Evolutionary conservation across 2,113 vertebrate genomes (phyloP).

Genomic region (Sclerurus mexicanus): DNA sequence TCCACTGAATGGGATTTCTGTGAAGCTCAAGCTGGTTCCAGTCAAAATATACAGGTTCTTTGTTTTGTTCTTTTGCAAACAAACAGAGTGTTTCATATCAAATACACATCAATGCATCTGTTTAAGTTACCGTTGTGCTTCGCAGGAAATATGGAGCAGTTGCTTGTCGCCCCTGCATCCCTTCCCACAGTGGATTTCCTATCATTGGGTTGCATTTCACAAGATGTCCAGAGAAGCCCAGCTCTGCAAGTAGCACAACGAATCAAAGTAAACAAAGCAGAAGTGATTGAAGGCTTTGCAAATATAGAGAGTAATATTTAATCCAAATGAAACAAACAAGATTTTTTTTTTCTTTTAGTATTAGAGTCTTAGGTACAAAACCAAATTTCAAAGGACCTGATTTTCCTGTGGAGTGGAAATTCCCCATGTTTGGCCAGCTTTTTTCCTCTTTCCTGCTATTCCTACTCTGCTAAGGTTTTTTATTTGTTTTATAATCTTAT

Average conservation of each 20-base stretch:
- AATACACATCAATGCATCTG: background rate
- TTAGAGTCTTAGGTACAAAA: background rate
- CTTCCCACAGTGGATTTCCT: fast-evolving
- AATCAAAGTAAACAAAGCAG: background rate
- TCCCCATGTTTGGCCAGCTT: background rate
- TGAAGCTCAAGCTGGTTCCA: background rate
- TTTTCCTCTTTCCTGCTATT: background rate
- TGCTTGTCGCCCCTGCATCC: background rate
- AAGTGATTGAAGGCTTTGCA: background rate
- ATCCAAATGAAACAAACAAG: background rate
- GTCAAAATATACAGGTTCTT: background rate
- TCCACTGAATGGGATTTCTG: background rate
- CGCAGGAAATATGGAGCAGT: background rate
- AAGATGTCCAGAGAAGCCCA: background rate
- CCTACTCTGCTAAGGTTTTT: background rate
- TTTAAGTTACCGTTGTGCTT: background rate
- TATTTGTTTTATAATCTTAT: background rate
- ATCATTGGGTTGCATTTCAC: fast-evolving
- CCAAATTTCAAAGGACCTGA: background rate
- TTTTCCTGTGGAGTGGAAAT: background rate
- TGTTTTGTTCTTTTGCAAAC: background rate
- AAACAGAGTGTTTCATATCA: background rate
- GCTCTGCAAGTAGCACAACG: background rate
- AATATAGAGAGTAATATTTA: background rate
- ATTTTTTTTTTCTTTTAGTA: background rate